Evolutionary conservation across 2,888 invertebrate genomes (phyloP), one percentile per base, ranked within the genome.

Genomic region (Athrips mouffetella): DNA sequence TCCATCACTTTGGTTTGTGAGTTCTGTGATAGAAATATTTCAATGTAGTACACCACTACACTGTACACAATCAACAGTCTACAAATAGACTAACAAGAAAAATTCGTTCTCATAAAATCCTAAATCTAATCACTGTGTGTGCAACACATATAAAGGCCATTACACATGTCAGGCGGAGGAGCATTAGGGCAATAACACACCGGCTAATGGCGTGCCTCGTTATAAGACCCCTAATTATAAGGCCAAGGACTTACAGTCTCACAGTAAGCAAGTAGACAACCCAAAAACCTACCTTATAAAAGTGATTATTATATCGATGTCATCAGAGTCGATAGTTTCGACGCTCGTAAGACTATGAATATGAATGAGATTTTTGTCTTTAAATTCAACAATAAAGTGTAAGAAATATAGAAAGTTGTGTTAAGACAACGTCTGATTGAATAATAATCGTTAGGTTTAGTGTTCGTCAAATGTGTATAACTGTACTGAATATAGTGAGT

Each of bases 161-260:
- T 74, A 69, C 70, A 76, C 68, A 76, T 68, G 67, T 67, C 68
- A 54, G 53, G 48, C 56, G 57, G 47, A 58, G 57, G 62, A 58
- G 63, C 75, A 75, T 79, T 70, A 77, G 70, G 74, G 63, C 67
- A 64, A 66, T 65, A 62, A 69, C 70, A 75, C 71, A 76, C 67
- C 55, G 54, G 51, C 63, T 78, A 74, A 76, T 78, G 68, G 69
- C 58, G 57, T 60, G 50, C 57, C 75, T 80, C 74, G 71, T 79
- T 78, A 77, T 62, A 60, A 49, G 55, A 53, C 59, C 63, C 65
- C 70, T 75, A 76, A 83, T 79, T 77, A 79, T 73, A 70, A 76
- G 68, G 62, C 61, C 63, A 60, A 63, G 60, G 63, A 62, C 66
- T 69, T 70, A 68, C 57, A 47, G 41, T 52, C 52, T 2, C 18